These are phyloP conservation scores for Calameuta pallipes DNA, from an alignment of 2,888 invertebrate genomes.

Conservation along the genomic window DNA sequence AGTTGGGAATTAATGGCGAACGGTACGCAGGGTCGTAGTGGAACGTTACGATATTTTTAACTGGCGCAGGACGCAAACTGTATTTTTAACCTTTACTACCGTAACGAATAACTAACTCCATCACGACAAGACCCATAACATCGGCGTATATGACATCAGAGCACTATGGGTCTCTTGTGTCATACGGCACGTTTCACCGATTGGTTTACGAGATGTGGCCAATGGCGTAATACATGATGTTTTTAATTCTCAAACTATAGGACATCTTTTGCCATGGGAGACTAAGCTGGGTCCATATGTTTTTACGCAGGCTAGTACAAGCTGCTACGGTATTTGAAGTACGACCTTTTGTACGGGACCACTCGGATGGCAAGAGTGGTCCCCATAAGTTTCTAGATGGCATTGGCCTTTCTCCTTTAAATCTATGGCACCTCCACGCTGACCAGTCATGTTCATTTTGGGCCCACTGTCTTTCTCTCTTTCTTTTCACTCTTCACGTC, in stretches of 20 bases:
- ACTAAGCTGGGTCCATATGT: not conserved
- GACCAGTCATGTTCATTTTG: not conserved
- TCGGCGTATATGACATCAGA: not conserved
- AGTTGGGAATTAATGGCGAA: not conserved
- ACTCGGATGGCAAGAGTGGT: not conserved
- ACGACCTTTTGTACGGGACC: conserved; percentile 6
- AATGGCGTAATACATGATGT: not conserved
- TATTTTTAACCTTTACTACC: not conserved
- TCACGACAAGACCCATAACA: not conserved
- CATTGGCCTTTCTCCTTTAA: conserved; percentile 1
- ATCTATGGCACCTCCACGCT: not conserved
- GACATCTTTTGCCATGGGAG: not conserved
- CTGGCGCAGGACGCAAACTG: not conserved
- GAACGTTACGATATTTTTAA: not conserved
- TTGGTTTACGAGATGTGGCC: not conserved
- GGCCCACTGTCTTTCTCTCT: not conserved
- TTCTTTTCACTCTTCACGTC: not conserved
- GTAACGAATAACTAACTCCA: not conserved
- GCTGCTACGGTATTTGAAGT: conserved; percentile 1
- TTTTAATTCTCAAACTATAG: not conserved
- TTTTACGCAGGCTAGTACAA: not conserved
- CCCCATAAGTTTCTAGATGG: not conserved
- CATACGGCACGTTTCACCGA: not conserved
- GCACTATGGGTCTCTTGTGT: not conserved
- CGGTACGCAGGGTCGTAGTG: not conserved